Conservation (phyloP, 2,113 vertebrate species). For the Ailuropoda melanoleuca region DNA sequence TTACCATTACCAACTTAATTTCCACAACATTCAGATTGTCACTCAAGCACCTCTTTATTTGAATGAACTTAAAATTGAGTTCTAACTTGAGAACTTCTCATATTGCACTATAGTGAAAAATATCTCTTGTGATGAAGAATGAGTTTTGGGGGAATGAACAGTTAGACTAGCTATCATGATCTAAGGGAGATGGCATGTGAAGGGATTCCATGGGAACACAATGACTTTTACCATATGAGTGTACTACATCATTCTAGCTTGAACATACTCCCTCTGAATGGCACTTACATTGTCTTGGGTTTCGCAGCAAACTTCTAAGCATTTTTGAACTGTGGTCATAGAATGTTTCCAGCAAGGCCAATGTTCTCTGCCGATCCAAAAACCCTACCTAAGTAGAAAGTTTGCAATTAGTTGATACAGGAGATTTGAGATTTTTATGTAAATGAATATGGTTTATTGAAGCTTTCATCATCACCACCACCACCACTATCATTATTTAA, state of each 20-base stretch:
- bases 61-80: constrained; percentile 48
- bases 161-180: neutral
- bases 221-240: neutral
- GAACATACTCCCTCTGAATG: neutral
- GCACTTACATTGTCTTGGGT: constrained; percentile 86
- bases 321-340: constrained; percentile 70
- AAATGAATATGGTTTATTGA: neutral
- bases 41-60: neutral
- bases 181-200: neutral
- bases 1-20: constrained; percentile 33
- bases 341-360: constrained; percentile 81
- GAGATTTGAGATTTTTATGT: constrained; percentile 43
- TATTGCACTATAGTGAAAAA: constrained; percentile 10
- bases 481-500: neutral
- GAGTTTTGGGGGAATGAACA: constrained; percentile 20
- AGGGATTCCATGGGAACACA: neutral
- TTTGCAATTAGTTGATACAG: constrained; percentile 9
- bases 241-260: neutral
- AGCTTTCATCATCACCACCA: neutral
- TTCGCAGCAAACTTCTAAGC: constrained; percentile 67
- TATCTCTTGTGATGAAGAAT: neutral
- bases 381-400: constrained; percentile 80
- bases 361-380: constrained; percentile 82
- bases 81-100: neutral
- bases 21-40: neutral